Percentiles rank a stretch among this genome's conserved stretches.
Conservation (phyloP, 1,140 invertebrate species). For the Brachionus calyciflorus region DNA sequence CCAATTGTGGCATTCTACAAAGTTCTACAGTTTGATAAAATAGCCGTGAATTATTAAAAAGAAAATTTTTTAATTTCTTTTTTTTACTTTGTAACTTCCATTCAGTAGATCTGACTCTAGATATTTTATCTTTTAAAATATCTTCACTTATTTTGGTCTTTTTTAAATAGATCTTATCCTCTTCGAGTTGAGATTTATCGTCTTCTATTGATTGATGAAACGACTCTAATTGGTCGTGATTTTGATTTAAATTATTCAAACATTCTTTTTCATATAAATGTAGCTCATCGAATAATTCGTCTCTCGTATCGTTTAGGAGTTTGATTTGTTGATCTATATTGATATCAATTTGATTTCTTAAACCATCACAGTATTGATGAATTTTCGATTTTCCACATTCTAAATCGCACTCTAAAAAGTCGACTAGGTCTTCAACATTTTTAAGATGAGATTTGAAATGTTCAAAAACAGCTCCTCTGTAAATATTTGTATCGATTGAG, state of each 20-base stretch:
- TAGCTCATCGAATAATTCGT: not conserved
- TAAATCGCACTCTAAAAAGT: not conserved
- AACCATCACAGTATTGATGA: not conserved
- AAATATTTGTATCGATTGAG: not conserved
- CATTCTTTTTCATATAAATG: conserved; percentile 6
- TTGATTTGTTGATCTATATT: not conserved
- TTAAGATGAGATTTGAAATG: not conserved
- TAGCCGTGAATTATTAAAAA: not conserved
- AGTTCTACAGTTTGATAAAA: not conserved
- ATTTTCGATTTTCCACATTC: not conserved
- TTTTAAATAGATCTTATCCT: too few species aligned
- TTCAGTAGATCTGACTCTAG: not conserved
- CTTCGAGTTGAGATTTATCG: not conserved
- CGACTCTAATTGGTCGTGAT: not conserved
- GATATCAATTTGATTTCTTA: not conserved
- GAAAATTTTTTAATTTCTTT: conserved; percentile 2
- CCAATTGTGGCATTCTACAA: not conserved
- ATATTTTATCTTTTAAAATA: not conserved
- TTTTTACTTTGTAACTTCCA: not conserved
- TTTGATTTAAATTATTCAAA: not conserved
- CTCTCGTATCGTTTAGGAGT: not conserved
- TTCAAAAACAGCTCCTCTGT: not conserved
- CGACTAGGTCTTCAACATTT: not conserved
- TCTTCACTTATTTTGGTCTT: not conserved
- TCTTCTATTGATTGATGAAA: not conserved